A percentile compares a stretch with the other conserved stretches of the same genome.
Conservation (phyloP, 2,113 vertebrate species). For the Syrrhaptes paradoxus region DNA sequence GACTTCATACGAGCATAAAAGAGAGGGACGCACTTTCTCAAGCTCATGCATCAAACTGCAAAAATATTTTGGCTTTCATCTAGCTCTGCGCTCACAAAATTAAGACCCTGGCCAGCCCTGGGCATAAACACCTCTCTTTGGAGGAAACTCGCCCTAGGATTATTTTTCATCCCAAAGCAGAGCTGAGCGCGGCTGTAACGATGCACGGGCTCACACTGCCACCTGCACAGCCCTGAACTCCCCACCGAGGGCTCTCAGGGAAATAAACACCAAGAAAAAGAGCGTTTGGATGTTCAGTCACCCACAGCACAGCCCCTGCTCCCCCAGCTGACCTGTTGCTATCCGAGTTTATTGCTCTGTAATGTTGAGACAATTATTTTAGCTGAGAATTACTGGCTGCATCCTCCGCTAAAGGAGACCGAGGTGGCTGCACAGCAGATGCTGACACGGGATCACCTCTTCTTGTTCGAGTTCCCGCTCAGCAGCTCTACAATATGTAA, state of each 20-base stretch:
- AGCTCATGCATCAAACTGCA: not conserved
- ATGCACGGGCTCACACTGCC: not conserved
- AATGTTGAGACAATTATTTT: not conserved
- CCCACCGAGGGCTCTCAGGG: accelerated
- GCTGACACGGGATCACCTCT: not conserved
- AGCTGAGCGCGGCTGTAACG: not conserved
- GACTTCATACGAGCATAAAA: constrained; percentile 18
- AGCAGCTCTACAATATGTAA: not conserved
- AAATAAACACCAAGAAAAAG: not conserved
- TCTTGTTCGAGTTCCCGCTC: not conserved
- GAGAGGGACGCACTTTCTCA: not conserved
- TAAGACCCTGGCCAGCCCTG: not conserved
- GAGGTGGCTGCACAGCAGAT: not conserved
- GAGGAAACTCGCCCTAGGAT: not conserved
- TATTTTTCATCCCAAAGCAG: not conserved
- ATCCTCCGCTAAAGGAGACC: not conserved
- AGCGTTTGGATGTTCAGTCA: not conserved
- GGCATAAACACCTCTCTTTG: not conserved
- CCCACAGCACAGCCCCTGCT: not conserved
- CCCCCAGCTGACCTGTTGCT: not conserved
- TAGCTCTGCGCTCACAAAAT: not conserved
- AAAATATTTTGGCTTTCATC: not conserved
- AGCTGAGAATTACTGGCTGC: not conserved
- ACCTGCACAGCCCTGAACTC: accelerated
- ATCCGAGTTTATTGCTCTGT: not conserved